Percentiles rank a stretch among this genome's conserved stretches.
phyloP scores from a whole-genome alignment of 2,888 invertebrate species.

The Flexamia atlantica region DNA sequence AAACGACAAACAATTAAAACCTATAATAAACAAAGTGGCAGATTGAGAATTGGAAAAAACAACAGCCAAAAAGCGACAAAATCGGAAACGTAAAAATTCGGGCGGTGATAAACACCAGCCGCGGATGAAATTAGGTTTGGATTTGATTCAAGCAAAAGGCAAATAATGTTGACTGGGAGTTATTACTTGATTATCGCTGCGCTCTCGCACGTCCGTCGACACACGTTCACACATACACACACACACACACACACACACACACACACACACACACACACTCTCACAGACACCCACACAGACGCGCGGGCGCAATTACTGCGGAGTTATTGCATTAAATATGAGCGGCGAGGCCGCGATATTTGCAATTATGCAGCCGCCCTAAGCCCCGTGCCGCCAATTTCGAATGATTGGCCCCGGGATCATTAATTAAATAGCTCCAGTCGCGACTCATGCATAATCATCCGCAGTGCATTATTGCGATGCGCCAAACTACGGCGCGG shows the following conservation, averaged over 20 bases:
- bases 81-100: conserved; percentile 26
- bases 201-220: not conserved
- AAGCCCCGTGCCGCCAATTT: conserved; percentile 11
- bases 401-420: conserved; percentile 43
- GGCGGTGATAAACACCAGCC: conserved; percentile 34
- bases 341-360: conserved; percentile 28
- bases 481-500: not conserved
- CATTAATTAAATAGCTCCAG: conserved; percentile 45
- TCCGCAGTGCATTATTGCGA: conserved; percentile 33
- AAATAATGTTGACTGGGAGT: conserved; percentile 56
- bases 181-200: conserved; percentile 46
- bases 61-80: conserved; percentile 27
- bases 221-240: not conserved
- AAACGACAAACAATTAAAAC: not conserved
- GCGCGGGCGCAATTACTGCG: conserved; percentile 19
- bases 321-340: conserved; percentile 55
- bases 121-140: conserved; percentile 51
- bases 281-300: not conserved
- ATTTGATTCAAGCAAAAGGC: conserved; percentile 58
- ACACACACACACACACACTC: not conserved
- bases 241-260: not conserved
- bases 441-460: conserved; percentile 43
- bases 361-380: conserved; percentile 40
- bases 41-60: not conserved
- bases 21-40: not conserved